Evolutionary conservation across 2,888 invertebrate species (phyloP), one percentile per base, ranked within the genome.

Genomic region (Pristionchus fissidentatus): DNA sequence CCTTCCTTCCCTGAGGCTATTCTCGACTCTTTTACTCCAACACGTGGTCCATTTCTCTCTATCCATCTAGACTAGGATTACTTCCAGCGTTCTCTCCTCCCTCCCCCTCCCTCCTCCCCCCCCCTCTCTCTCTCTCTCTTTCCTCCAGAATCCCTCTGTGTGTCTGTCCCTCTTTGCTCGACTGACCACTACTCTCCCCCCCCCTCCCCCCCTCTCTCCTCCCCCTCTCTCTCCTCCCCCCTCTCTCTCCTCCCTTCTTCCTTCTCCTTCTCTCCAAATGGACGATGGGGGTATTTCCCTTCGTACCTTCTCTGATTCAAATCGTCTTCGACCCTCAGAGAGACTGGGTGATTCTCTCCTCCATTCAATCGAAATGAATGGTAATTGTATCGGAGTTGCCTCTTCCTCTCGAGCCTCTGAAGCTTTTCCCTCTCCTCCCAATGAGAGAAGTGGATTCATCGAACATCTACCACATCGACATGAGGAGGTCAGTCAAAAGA

Each of bases 301-400:
- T 43, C 80, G 80, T 60, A 80, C 80, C 80, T 80, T 82, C 55
- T 26, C 29, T 82, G 41, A 66, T 38, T 82, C 82, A 1, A 80
- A 80, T 80, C 80, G 80, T 43, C 43, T 80, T 29, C 80, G 80
- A 41, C 46, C 80, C 5, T 60, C 60, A 29, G 80, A 80, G 46
- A 80, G 80, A 80, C n/a, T 26, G 22, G 80, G 80, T 22, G 80
- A 80, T 41, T 46, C 49, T 3, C 80, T 80, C 26, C 60, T 80
- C 8, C 7, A 35, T 29, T n/a, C n/a, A n/a, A 15, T 46, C 49
- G 75, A 80, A 35, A 80, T 80, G 80, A 80, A 80, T 80, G 80
- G 80, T 7, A 80, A 80, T 43, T 80, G 80, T 60, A 49, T 80
- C 26, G 60, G 80, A 41, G 55, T 19, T 78, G 35, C 80, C 7